A percentile compares a stretch with the other conserved stretches of the same genome.
phyloP scores from a whole-genome alignment of 2,888 invertebrate species.

The Galerucella calmariensis region DNA sequence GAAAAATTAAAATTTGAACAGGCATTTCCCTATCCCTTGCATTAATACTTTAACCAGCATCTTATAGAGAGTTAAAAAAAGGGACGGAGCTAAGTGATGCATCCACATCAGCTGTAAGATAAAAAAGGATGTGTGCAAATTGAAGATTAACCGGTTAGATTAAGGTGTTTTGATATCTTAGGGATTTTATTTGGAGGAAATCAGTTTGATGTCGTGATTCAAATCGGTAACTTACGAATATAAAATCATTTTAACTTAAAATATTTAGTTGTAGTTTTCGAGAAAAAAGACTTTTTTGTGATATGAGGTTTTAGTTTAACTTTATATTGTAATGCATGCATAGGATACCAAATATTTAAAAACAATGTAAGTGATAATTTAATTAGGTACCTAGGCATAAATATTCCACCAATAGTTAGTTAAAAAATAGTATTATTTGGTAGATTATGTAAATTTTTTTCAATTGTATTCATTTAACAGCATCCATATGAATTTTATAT shows the following conservation, averaged over 20 bases:
- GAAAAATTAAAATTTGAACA: conserved; percentile 46
- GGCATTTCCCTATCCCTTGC: conserved; percentile 55
- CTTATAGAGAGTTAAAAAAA: conserved; percentile 42
- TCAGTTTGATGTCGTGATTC: conserved; percentile 54
- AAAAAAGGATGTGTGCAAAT: conserved; percentile 52
- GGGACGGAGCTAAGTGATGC: conserved; percentile 50
- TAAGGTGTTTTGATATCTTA: conserved; percentile 57
- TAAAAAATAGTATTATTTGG: neutral
- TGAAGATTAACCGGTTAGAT: conserved; percentile 59
- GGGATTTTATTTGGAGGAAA: conserved; percentile 47
- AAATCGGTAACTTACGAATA: conserved; percentile 34
- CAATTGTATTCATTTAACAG: too few species aligned
- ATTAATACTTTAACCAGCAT: conserved; percentile 44
- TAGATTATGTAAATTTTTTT: too few species aligned
- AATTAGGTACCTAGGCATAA: too few species aligned
- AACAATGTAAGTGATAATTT: neutral
- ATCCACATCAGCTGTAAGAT: conserved; percentile 49
- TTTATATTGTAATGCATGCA: neutral
- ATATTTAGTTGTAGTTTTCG: neutral
- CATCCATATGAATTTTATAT: too few species aligned
- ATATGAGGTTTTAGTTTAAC: neutral
- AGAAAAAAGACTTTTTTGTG: neutral
- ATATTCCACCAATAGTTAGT: neutral
- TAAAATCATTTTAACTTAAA: neutral
- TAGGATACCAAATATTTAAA: neutral